Evolutionary conservation across 1,140 invertebrate species (phyloP), one percentile per base, ranked within the genome.

Genomic region (Tetranychus urticae): DNA sequence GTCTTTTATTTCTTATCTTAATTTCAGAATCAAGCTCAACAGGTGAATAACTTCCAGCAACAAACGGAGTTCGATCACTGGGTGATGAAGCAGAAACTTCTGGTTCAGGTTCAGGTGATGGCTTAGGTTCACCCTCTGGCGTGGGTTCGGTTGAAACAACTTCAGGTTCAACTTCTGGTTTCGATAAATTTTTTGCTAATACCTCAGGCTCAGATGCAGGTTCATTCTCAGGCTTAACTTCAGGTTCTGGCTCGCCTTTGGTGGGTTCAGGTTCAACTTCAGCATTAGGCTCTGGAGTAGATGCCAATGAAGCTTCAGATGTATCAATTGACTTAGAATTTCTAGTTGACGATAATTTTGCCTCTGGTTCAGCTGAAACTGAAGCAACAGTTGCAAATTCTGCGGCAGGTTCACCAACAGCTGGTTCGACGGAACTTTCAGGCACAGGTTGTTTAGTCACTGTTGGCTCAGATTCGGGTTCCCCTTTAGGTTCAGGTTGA

Each of bases 51-150:
- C 39, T 42, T 6, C 39, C 39, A 42, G 39, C 5, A 42, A 6
- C 5, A 10, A 42, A 42, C 10, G 5, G 0, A 42, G 39, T 6
- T 42, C 10, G 5, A 10, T 42, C 39, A 42, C 23, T 23, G 23
- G 50, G 12, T 55, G 60, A 54, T n/a, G 64, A 60, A 52, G 50
- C 65, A 13, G 39, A 23, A 23, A 23, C 23, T 23, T 23, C 23
- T 42, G 60, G 58, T 37, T 62, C 62, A 42, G 61, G 46, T 36
- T 63, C 56, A 8, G 46, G 39, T 58, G 61, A 60, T 36, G 50
- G 31, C 23, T 52, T 52, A 23, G 23, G 23, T 23, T 23, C 23
- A 23, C 23, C 23, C 23, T 23, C 23, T 23, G 23, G 23, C 23
- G 23, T 23, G 23, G 23, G 23, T 23, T 23, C 23, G 23, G 23